Percentiles rank a stretch among this genome's conserved stretches.
phyloP scores from a whole-genome alignment of 1,140 invertebrate genomes.

The Ephestia elutella region DNA sequence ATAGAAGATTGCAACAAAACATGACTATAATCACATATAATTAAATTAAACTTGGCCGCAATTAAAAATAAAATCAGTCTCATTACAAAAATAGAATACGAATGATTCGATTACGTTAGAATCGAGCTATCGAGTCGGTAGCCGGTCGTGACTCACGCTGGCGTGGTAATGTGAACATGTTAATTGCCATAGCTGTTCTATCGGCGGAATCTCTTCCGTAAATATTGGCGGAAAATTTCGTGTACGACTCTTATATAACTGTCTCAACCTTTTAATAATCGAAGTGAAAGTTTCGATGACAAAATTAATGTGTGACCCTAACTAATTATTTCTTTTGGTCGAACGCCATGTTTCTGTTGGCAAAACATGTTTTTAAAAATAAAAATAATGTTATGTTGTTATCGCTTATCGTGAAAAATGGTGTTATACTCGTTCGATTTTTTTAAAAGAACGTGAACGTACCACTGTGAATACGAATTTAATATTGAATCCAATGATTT shows the following conservation, averaged over 20 bases:
- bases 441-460: no score
- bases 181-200: constrained; percentile 34
- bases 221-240: constrained; percentile 17
- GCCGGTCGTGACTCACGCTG: constrained; percentile 56
- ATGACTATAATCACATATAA: no score
- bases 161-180: constrained; percentile 29
- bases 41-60: neutral
- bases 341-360: neutral
- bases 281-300: neutral
- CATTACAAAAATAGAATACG: neutral
- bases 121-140: constrained; percentile 24
- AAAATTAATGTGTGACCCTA: neutral
- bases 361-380: no score
- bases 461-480: no score
- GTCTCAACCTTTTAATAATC: constrained; percentile 6
- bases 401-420: no score
- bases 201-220: constrained; percentile 15
- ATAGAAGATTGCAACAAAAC: no score
- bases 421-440: no score
- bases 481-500: no score
- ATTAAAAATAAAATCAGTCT: neutral
- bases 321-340: neutral
- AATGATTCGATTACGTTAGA: constrained; percentile 1
- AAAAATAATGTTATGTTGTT: no score
- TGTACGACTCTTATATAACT: neutral